Evolutionary conservation across 2,797 vertebrate species (phyloP), one percentile per base, ranked within the genome.

Genomic region (Triplophysa yarkandensis): DNA sequence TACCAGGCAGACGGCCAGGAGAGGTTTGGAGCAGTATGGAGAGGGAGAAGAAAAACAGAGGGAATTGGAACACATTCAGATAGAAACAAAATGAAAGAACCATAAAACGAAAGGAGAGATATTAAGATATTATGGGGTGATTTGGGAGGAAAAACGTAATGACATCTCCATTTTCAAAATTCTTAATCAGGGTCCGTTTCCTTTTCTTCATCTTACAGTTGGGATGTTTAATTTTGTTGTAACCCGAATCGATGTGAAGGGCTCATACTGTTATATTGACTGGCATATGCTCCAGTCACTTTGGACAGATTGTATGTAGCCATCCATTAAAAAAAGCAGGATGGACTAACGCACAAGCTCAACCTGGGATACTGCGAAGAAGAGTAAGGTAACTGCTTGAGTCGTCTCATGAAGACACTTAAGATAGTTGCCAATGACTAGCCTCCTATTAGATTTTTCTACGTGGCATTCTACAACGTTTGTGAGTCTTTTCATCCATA

Each of bases 271-370:
- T 82, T 62, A 64, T 65, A 79, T 80, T 82, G 89, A 89, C 84
- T 86, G 84, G 77, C 86, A 83, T 88, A 74, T 86, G 88, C 89
- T 85, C 80, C 76, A 83, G 89, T 85, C 85, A 88, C 87, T 85
- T 34, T 21, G 19, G 62, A 9, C 71, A 71, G 71, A 65, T 77
- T 71, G 34, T 81, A 78, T 82, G 81, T 79, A 70, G 80, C 61
- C 39, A 71, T 68, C 80, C 82, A 77, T 76, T 13, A 58, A 74
- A 69, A 81, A 73, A 73, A 74, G 36, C 28, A 10, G 44, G 61
- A 63, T 84, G 23, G 84, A 78, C 84, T 82, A 83, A 84, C 78
- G 80, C 82, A 17, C 71, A 50, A 76, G 52, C 79, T 74, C 83
- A 57, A 77, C 68, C 77, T 84, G 76, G 77, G 78, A 85, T 74